phyloP scores from a whole-genome alignment of 2,113 vertebrate species.

The Seriola dumerili region DNA sequence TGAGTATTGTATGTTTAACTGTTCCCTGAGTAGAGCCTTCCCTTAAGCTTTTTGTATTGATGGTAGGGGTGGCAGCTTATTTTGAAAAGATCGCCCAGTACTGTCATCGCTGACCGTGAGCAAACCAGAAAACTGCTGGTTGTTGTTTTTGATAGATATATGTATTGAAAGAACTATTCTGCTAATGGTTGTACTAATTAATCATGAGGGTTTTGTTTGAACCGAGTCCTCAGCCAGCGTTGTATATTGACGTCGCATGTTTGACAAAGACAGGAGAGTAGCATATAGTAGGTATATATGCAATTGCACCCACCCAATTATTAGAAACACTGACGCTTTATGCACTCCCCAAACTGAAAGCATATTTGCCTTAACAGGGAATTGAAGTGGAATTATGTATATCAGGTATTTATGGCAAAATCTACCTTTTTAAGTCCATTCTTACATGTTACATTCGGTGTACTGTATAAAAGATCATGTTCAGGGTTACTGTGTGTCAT shows the following conservation, averaged over 20 bases:
- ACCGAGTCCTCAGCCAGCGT: slow-evolving; percentile 32
- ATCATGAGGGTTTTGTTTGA: slow-evolving; percentile 29
- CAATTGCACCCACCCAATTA: slow-evolving; percentile 65
- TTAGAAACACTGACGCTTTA: slow-evolving; percentile 76
- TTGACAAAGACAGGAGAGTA: slow-evolving; percentile 62
- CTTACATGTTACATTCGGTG: slow-evolving; percentile 73
- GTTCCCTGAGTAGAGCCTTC: slow-evolving; percentile 64
- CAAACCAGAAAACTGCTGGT: slow-evolving; percentile 55
- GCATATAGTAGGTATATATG: slow-evolving; percentile 78
- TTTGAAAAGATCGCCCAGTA: slow-evolving; percentile 48
- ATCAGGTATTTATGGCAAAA: slow-evolving; percentile 83
- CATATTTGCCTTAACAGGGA: slow-evolving; percentile 82
- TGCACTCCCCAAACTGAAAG: slow-evolving; percentile 79
- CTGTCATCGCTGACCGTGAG: slow-evolving; percentile 16
- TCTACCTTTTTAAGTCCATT: slow-evolving; percentile 79
- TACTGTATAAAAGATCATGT: slow-evolving; percentile 69
- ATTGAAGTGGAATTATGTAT: slow-evolving; percentile 72
- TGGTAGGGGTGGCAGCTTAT: slow-evolving; percentile 60
- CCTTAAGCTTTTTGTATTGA: slow-evolving; percentile 66
- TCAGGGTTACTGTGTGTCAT: slow-evolving; percentile 65
- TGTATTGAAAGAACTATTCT: slow-evolving; percentile 47
- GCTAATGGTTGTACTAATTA: slow-evolving; percentile 34
- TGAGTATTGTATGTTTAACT: slow-evolving; percentile 70
- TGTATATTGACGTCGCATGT: slow-evolving; percentile 61
- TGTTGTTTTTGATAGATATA: slow-evolving; percentile 51